Evolutionary conservation across 2,113 vertebrate species (phyloP).

Genomic region (Paedocypris sp.): DNA sequence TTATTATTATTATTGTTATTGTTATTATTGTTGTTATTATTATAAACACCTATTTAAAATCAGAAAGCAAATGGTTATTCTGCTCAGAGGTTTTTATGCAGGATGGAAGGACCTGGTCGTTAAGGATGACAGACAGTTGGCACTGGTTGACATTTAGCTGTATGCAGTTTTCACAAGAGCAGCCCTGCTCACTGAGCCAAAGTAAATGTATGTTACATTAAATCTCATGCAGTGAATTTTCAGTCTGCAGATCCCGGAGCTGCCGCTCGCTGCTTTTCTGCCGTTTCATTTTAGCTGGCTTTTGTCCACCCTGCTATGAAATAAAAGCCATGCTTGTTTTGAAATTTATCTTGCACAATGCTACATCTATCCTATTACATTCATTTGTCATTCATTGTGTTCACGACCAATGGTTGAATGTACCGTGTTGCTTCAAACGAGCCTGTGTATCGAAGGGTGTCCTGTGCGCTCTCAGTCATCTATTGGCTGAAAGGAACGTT

Average conservation of each 20-base stretch:
- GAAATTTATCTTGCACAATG: not conserved
- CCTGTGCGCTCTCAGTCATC: not conserved
- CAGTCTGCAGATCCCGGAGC: too few species aligned
- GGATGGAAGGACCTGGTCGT: not conserved
- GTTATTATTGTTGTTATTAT: too few species aligned
- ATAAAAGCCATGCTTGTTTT: not conserved
- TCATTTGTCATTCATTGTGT: not conserved
- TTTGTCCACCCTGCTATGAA: not conserved
- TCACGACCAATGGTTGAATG: not conserved
- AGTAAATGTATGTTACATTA: not conserved
- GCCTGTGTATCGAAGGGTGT: not conserved
- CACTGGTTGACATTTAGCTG: not conserved
- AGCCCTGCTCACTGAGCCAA: not conserved
- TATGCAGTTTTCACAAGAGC: not conserved
- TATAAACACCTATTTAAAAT: too few species aligned
- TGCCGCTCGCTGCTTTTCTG: too few species aligned
- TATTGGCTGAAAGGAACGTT: slow-evolving; percentile 28
- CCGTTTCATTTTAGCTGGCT: not conserved
- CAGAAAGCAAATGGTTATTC: too few species aligned
- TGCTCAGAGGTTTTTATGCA: not conserved
- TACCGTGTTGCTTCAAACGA: not conserved
- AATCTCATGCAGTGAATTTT: not conserved
- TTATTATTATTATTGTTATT: too few species aligned
- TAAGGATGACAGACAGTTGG: not conserved
- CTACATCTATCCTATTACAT: not conserved